Percentiles rank a stretch among this genome's conserved stretches.
These are phyloP conservation scores for Cydia amplana DNA, from an alignment of 1,140 invertebrate species.

Conservation along the genomic window DNA sequence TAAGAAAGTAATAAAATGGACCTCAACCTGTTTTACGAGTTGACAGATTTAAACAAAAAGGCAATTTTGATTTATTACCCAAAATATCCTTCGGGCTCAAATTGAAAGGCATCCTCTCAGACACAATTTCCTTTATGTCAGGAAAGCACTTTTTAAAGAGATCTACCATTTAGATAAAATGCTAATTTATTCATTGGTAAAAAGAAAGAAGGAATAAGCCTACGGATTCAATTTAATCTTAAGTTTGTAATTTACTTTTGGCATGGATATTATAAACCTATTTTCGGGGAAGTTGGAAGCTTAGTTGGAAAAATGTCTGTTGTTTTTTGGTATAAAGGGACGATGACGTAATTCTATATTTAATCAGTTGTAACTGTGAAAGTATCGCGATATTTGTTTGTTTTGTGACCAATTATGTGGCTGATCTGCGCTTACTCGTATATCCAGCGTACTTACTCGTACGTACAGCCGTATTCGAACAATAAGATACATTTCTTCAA, in stretches of 20 bases:
- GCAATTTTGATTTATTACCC: conserved; percentile 33
- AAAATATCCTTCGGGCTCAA: conserved; percentile 32
- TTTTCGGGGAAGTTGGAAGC: neutral
- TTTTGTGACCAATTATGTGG: too few relatives aligned
- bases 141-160: conserved; percentile 66
- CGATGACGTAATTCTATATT: neutral
- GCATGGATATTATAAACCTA: conserved; percentile 55
- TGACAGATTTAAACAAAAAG: conserved; percentile 32
- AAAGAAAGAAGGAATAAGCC: conserved; percentile 60
- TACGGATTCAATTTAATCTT: conserved; percentile 69
- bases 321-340: neutral
- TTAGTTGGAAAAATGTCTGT: conserved; percentile 27
- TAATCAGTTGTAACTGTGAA: too few relatives aligned
- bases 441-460: too few relatives aligned
- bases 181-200: conserved; percentile 75
- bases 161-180: conserved; percentile 73
- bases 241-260: conserved; percentile 64
- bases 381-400: too few relatives aligned
- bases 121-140: conserved; percentile 48
- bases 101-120: conserved; percentile 41
- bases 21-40: conserved; percentile 16
- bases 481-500: too few relatives aligned
- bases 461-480: too few relatives aligned
- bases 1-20: neutral
- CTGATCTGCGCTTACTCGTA: too few relatives aligned